Base-by-base conservation (phyloP, 2,113 vertebrate genomes). In the Corvus hawaiiensis region DNA sequence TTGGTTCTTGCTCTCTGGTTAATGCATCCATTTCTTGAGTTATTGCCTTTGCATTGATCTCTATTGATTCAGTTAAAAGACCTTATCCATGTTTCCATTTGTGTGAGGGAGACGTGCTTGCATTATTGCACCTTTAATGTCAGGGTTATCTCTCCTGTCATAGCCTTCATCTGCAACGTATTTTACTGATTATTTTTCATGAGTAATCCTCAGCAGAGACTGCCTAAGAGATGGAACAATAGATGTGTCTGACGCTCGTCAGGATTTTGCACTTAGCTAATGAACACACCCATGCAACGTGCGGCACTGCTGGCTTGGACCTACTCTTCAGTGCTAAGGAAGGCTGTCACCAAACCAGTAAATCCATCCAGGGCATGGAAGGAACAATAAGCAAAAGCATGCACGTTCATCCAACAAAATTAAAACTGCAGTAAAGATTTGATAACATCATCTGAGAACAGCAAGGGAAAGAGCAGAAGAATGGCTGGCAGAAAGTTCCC, bases 1-100 rank as follows among this genome's bases (percentile, higher is more conserved):
- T 4, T 58, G 59, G 74, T 91, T 90, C 85, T 81, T 91, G 55
- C 64, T 77, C 43, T 64, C 52, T 77, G 67, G 81, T 79, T 49
- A 52, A 92, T 92, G 84, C 91, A 80, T 74, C 63, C 67, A 61
- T 81, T 80, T 92, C 94, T 90, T 92, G 73, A 95, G 90, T 95
- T 95, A 94, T 48, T 94, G 96, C 86, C 91, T 97, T 79, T 91
- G 79, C 75, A 97, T 96, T 84, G 94, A 96, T 97, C 93, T 87
- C 82, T 95, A 94, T 95, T 12, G 95, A 94, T 92, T 94, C 82
- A 56, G 54, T 84, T 96, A 92, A 93, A 85, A 96, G 85, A 69
- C 39, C 51, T 73, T 52, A 61, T 84, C 84, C 91, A 78, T 6
- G 4, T 90, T 92, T 73, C 82, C 92, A 74, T 80, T 95, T 89